Percentiles rank a stretch among this genome's conserved stretches.
Evolutionary conservation across 2,888 invertebrate species (phyloP).

Genomic region (Eucera pruinosa): DNA sequence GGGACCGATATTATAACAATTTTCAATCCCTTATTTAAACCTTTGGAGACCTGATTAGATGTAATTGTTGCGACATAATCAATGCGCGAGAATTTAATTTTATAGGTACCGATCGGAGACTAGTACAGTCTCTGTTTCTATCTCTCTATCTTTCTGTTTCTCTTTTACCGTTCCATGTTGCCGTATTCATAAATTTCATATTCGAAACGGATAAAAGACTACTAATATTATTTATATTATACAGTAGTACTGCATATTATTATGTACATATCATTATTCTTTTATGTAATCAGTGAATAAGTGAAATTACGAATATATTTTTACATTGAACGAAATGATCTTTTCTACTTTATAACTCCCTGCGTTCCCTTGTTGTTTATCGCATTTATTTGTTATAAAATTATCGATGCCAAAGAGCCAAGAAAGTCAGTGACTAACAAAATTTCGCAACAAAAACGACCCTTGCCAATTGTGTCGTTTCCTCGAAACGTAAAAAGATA

Average conservation of each 20-base stretch:
- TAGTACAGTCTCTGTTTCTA: background rate
- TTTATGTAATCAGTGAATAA: constrained; percentile 15
- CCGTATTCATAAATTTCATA: background rate
- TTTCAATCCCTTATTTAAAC: too few relatives aligned
- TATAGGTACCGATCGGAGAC: background rate
- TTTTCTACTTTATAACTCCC: constrained; percentile 20
- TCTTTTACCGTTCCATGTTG: constrained; percentile 22
- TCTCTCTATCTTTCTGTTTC: background rate
- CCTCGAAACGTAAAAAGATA: too few relatives aligned
- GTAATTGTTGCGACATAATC: constrained; percentile 46
- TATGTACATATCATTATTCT: constrained; percentile 31
- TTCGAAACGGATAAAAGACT: constrained; percentile 1
- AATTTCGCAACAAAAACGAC: too few relatives aligned
- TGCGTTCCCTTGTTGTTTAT: too few relatives aligned
- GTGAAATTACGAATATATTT: constrained; percentile 52
- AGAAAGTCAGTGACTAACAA: too few relatives aligned
- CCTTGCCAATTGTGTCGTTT: too few relatives aligned
- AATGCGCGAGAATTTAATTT: constrained; percentile 18
- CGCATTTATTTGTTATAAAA: too few relatives aligned
- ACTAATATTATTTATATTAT: constrained; percentile 4
- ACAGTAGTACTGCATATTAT: background rate
- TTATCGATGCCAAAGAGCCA: too few relatives aligned
- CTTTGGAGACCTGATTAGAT: constrained; percentile 47
- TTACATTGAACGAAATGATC: constrained; percentile 37
- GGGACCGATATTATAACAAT: too few relatives aligned